Evolutionary conservation across 2,797 vertebrate species (phyloP).

Genomic region (Falco cherrug): DNA sequence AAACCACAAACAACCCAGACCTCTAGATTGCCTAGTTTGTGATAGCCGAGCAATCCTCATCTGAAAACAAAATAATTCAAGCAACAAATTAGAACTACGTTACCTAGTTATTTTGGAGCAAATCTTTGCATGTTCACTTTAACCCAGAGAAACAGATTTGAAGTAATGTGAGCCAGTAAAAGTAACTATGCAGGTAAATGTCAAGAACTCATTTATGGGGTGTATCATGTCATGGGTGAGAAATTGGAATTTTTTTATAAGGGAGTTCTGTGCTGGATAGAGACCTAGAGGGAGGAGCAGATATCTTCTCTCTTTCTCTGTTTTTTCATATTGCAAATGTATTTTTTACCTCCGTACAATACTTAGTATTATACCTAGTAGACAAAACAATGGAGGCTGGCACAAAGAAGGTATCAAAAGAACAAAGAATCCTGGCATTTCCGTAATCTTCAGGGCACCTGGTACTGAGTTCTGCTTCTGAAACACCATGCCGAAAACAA

Average conservation of each 20-base stretch:
- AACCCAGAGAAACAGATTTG: not conserved
- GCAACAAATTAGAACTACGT: too few relatives aligned
- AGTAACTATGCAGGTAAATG: not conserved
- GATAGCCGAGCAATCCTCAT: not conserved
- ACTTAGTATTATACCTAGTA: not conserved
- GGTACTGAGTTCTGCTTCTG: not conserved
- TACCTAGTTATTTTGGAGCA: not conserved
- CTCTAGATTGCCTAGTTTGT: not conserved
- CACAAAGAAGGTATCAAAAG: not conserved
- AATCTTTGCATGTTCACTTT: not conserved
- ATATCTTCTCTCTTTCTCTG: not conserved
- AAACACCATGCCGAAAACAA: not conserved
- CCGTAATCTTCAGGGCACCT: not conserved
- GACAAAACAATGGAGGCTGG: not conserved
- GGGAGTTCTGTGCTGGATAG: not conserved
- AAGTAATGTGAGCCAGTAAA: not conserved
- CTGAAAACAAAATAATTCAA: not conserved
- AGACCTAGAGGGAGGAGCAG: not conserved
- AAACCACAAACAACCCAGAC: fast-evolving
- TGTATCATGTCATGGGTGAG: not conserved
- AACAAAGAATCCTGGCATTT: not conserved
- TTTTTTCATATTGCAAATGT: not conserved
- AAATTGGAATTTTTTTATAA: not conserved
- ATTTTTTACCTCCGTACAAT: not conserved
- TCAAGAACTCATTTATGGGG: not conserved